Base-by-base conservation (phyloP, 2,888 invertebrate species). In the Andrena praecox region DNA sequence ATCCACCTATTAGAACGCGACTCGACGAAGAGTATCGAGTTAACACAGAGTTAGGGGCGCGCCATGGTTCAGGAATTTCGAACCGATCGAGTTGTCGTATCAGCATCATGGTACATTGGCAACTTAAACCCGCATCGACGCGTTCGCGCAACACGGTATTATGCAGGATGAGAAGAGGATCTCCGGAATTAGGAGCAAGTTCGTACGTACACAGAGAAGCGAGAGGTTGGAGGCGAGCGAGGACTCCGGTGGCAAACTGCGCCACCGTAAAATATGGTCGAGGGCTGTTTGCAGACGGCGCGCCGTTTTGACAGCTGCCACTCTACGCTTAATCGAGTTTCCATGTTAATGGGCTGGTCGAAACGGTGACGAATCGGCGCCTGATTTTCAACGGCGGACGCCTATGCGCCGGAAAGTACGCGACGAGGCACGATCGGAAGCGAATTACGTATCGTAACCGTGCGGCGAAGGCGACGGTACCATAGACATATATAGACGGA, bases 281-380 rank as follows among this genome's bases (percentile, higher is more conserved):
- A 12, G 50, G 10, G 31, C 10, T 48, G 52, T 77, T 56, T 59
- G 48, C 42, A n/a, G 72, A 67, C 66, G 54, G 70, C 56, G 29
- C 78, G 67, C 78, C 86, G 85, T 89, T 90, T 89, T 90, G 91
- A 89, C 90, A 91, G 89, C 89, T 89, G 87, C 87, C 86, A 84
- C 86, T 85, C 87, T 72, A 82, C 70, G 80, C 80, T 87, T 90
- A 90, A 90, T 91, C 89, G 90, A 91, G 88, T 90, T 90, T 85
- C 82, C 89, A 86, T 88, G 89, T 89, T 89, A 89, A 90, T 87
- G 84, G 82, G 77, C 71, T 56, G 70, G 85, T 76, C 74, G 81
- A 59, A 59, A 86, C 80, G 87, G 82, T 87, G 85, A 83, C 81
- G 86, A 89, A 89, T 89, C 82, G 84, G 85, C 85, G 83, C 86